phyloP scores from a whole-genome alignment of 2,797 vertebrate species.

The Myotis pilosus region DNA sequence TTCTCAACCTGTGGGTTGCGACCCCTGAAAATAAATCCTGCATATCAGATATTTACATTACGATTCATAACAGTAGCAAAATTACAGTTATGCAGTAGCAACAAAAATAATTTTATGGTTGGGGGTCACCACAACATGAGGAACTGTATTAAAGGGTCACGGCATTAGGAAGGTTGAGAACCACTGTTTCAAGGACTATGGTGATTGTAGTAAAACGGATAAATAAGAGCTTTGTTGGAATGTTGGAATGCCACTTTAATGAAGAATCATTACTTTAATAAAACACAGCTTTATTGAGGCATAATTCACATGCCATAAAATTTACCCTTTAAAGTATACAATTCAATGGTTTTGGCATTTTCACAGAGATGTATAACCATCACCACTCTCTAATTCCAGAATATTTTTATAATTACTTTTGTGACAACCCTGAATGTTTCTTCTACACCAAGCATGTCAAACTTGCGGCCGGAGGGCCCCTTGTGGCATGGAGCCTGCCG shows the following conservation, averaged over 20 bases:
- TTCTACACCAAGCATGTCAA: background rate
- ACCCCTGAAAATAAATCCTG: no score
- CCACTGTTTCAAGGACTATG: background rate
- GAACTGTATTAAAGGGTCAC: no score
- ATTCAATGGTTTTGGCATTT: background rate
- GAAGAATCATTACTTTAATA: background rate
- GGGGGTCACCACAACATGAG: no score
- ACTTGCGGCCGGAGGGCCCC: no score
- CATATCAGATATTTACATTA: no score
- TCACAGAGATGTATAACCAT: background rate
- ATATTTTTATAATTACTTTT: background rate
- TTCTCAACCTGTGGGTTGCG: no score
- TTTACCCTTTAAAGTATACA: background rate
- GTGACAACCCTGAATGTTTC: background rate
- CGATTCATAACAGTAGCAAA: no score
- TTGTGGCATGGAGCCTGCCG: no score
- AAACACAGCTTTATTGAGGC: background rate
- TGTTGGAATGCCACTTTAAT: background rate
- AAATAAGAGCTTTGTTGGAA: background rate
- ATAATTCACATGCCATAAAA: background rate
- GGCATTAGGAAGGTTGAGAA: no score
- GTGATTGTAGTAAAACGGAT: background rate
- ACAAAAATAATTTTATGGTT: no score
- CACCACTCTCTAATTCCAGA: background rate
- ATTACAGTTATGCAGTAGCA: no score